These are phyloP conservation scores for Phalacrocorax carbo DNA, from an alignment of 2,113 vertebrate genomes.

Conservation along the genomic window DNA sequence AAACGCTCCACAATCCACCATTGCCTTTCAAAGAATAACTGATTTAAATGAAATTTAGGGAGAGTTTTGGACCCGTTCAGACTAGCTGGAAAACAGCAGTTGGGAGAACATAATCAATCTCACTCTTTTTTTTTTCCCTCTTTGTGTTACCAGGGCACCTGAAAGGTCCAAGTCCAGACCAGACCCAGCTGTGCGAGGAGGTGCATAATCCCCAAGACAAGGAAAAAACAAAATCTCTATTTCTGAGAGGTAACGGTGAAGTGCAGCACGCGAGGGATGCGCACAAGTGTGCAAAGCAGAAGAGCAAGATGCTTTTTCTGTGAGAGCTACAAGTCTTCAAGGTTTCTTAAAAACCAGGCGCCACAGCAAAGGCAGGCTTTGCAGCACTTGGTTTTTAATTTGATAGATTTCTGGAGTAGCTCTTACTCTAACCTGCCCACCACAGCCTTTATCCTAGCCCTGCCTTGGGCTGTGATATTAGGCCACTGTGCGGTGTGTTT, in stretches of 20 bases:
- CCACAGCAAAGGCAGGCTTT: not conserved
- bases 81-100: not conserved
- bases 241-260: not conserved
- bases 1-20: not conserved
- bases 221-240: not conserved
- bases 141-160: not conserved
- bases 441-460: conserved; percentile 9
- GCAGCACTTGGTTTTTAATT: not conserved
- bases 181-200: accelerated
- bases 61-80: not conserved
- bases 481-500: conserved; percentile 18
- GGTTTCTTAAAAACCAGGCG: not conserved
- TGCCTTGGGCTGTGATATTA: not conserved
- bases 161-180: not conserved
- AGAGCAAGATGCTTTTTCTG: not conserved
- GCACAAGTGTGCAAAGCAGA: accelerated
- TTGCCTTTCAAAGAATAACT: not conserved
- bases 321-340: not conserved
- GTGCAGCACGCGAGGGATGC: accelerated
- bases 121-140: not conserved
- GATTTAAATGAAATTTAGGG: not conserved
- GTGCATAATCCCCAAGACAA: not conserved
- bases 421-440: not conserved
- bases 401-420: not conserved
- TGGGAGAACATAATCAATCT: not conserved